Base-by-base conservation (phyloP, 2,888 invertebrate genomes). In the Lithophane semibrunnea region DNA sequence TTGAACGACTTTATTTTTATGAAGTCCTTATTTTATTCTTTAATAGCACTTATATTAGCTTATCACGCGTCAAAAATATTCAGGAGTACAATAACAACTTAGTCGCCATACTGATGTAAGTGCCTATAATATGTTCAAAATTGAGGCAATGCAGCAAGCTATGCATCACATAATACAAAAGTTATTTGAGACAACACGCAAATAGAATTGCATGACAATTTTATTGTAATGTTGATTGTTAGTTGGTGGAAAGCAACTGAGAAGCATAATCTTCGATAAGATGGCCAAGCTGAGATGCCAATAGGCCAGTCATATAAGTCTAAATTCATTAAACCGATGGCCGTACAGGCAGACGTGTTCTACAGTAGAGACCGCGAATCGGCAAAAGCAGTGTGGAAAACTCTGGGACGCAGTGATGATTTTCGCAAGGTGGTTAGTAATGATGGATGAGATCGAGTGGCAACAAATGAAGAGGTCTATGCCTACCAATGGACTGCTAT, bases 21-120 rank as follows among this genome's bases (percentile, higher is more conserved):
- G 56, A 73, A 71, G 42, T 42, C 47, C 68, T 63, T 65, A 42
- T 76, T 74, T 74, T 69, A 69, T 67, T 65, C 37, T 69, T 56
- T 66, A 68, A 65, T 60, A 64, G 29, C 61, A 71, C 49, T 58
- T 52, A 49, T 78, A 66, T 44, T 54, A 65, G 61, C 13, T 13
- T 65, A 70, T 44, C 42, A 21, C 13, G 42, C 49, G 60, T n/a
- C n/a, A 75, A 67, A 49, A 42, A 73, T 21, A 73, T 71, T 69
- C 58, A 72, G 54, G 42, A 21, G 24, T 29, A 21, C 52, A 52
- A 52, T 21, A 70, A 63, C n/a, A 24, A 61, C 56, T 49, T 52
- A 29, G n/a, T 60, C 49, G 54, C 12, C 49, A 75, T 49, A 67
- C 63, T 68, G 58, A 70, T 65, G 47, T 64, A 52, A 63, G 7